A percentile compares a stretch with the other conserved stretches of the same genome.
Conservation (phyloP, 2,797 vertebrate species). For the Brachymystax lenok region DNA sequence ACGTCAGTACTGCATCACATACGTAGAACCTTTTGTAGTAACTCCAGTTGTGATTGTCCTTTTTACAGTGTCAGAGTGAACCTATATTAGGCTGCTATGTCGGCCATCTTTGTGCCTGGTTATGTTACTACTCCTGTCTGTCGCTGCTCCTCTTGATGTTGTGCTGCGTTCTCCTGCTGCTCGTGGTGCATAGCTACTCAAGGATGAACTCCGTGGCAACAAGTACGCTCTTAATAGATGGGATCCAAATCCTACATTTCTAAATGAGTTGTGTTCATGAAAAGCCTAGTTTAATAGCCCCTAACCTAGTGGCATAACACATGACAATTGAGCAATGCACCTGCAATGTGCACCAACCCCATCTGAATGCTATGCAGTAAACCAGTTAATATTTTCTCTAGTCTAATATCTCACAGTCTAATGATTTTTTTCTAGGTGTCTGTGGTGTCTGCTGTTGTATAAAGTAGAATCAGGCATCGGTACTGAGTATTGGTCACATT, state of each 20-base stretch:
- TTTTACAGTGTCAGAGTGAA: constrained; percentile 13
- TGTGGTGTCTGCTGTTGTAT: constrained; percentile 16
- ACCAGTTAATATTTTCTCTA: constrained; percentile 37
- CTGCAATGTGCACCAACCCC: constrained; percentile 42
- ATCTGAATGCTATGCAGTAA: constrained; percentile 67
- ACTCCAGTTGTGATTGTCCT: constrained; percentile 21
- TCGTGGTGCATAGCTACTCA: constrained; percentile 52
- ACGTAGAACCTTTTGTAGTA: background rate
- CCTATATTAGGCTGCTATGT: constrained; percentile 17
- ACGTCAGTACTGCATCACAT: background rate
- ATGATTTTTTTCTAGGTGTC: constrained; percentile 30
- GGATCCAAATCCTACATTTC: constrained; percentile 17
- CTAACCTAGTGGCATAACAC: constrained; percentile 15
- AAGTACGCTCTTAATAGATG: constrained; percentile 39
- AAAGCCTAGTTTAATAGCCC: constrained; percentile 33
- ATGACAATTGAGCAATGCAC: constrained; percentile 30
- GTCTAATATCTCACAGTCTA: constrained; percentile 36
- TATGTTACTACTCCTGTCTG: constrained; percentile 50
- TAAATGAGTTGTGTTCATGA: constrained; percentile 33
- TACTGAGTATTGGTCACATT: background rate
- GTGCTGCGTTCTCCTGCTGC: constrained; percentile 65
- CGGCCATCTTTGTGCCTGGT: constrained; percentile 67
- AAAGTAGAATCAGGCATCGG: background rate
- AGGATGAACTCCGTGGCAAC: constrained; percentile 17
- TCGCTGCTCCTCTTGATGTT: constrained; percentile 65